Percentiles rank a stretch among this genome's conserved stretches.
Evolutionary conservation across 2,888 invertebrate genomes (phyloP).

Genomic region (Lampropteryx suffumata): DNA sequence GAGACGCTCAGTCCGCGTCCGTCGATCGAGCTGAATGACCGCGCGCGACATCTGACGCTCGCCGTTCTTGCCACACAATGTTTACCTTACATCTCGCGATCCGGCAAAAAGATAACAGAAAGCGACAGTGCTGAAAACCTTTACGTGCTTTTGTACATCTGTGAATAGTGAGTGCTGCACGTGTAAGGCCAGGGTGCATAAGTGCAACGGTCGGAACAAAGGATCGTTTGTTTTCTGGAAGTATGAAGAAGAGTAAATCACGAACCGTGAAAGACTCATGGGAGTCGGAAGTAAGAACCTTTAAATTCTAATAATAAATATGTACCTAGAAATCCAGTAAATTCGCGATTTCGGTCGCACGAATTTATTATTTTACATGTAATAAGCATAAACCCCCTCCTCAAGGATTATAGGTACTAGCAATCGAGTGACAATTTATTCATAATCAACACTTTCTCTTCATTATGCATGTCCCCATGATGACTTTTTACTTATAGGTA

Average conservation of each 20-base stretch:
- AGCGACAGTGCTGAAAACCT: constrained; percentile 67
- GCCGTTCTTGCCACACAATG: constrained; percentile 46
- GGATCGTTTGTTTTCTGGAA: constrained; percentile 67
- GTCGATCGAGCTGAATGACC: constrained; percentile 36
- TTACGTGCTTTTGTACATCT: constrained; percentile 25
- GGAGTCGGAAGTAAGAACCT: constrained; percentile 73
- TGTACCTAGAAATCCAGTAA: too few species aligned
- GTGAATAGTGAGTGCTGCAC: constrained; percentile 45
- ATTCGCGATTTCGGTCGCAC: too few species aligned
- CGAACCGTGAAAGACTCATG: constrained; percentile 70
- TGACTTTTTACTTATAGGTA: too few species aligned
- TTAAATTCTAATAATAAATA: too few species aligned
- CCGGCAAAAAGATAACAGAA: constrained; percentile 63
- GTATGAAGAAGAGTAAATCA: constrained; percentile 75
- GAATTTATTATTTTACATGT: too few species aligned
- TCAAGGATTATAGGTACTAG: too few species aligned
- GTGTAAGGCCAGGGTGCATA: constrained; percentile 51
- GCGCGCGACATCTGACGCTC: constrained; percentile 30
- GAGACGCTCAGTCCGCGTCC: constrained; percentile 48
- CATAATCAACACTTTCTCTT: constrained; percentile 58
- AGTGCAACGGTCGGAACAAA: constrained; percentile 62
- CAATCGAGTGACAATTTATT: constrained; percentile 51
- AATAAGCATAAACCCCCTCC: too few species aligned
- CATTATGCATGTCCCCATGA: neutral
- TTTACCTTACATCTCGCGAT: constrained; percentile 52